Percentiles rank a stretch among this genome's conserved stretches.
These are phyloP conservation scores for Anthophora plumipes DNA, from an alignment of 2,888 invertebrate genomes.

Conservation along the genomic window DNA sequence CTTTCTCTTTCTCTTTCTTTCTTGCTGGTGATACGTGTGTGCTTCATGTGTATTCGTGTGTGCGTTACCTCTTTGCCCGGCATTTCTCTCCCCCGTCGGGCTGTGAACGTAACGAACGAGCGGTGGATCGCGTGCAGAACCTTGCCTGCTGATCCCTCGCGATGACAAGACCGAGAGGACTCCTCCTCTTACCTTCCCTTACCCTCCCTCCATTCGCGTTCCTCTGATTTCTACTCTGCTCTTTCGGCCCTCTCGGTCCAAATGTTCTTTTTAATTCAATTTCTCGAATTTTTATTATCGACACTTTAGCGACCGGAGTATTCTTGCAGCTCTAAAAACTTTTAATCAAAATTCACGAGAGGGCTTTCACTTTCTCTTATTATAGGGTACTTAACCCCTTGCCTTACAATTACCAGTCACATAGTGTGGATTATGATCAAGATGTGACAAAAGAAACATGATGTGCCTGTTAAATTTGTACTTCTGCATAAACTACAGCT, in stretches of 20 bases:
- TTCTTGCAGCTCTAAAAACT: no score
- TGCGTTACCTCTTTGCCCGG: slow-evolving; percentile 7
- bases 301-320: no score
- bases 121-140: slow-evolving; percentile 43
- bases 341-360: no score
- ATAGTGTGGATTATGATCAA: no score
- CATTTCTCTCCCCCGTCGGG: slow-evolving; percentile 11
- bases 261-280: no score
- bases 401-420: no score
- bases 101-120: slow-evolving; percentile 54
- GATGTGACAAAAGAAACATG: no score
- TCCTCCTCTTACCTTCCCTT: slow-evolving; percentile 11
- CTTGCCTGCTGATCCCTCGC: slow-evolving; percentile 37
- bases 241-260: not conserved
- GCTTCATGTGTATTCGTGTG: not conserved
- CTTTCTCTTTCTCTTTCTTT: not conserved
- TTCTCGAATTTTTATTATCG: no score
- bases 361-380: no score
- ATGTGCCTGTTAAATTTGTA: no score
- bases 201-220: not conserved
- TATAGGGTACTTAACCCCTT: no score
- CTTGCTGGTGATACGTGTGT: not conserved
- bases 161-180: slow-evolving; percentile 45
- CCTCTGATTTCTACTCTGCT: slow-evolving; percentile 11
- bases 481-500: no score